A percentile compares a stretch with the other conserved stretches of the same genome.
These are phyloP conservation scores for Centropus unirufus DNA, from an alignment of 2,113 vertebrate species.

Conservation along the genomic window DNA sequence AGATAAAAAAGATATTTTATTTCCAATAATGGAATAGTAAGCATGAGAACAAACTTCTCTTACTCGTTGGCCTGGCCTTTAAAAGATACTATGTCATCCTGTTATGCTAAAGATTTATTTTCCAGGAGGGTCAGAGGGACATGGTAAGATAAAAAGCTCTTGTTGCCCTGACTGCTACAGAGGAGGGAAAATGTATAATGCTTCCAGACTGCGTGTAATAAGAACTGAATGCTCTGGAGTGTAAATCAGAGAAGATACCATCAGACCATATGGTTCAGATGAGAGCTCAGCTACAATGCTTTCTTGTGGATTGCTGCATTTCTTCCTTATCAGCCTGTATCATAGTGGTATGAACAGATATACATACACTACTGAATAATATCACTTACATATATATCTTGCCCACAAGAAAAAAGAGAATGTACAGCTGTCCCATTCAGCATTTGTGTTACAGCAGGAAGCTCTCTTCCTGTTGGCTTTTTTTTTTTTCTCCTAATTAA, in stretches of 20 bases:
- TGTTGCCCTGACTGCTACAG: not conserved
- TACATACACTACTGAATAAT: not conserved
- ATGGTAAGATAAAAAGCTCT: not conserved
- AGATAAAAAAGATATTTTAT: not conserved
- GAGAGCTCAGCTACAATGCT: not conserved
- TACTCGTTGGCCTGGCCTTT: not conserved
- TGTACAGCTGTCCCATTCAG: not conserved
- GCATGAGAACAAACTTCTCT: not conserved
- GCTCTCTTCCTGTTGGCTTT: not conserved
- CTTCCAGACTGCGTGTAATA: not conserved
- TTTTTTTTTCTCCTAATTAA: not conserved
- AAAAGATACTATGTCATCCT: not conserved
- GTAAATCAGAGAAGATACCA: not conserved
- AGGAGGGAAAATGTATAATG: not conserved
- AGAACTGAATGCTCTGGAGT: not conserved
- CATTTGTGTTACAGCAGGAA: not conserved
- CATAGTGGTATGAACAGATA: not conserved
- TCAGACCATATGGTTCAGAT: not conserved
- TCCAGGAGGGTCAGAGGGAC: accelerated
- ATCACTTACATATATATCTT: not conserved
- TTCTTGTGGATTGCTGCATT: not conserved
- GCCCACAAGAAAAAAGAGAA: not conserved
- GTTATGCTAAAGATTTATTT: not conserved
- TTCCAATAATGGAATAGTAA: not conserved
- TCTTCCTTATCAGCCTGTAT: not conserved